A percentile compares a stretch with the other conserved stretches of the same genome.
These are phyloP conservation scores for Azemiops feae DNA, from an alignment of 2,113 vertebrate genomes.

Conservation along the genomic window DNA sequence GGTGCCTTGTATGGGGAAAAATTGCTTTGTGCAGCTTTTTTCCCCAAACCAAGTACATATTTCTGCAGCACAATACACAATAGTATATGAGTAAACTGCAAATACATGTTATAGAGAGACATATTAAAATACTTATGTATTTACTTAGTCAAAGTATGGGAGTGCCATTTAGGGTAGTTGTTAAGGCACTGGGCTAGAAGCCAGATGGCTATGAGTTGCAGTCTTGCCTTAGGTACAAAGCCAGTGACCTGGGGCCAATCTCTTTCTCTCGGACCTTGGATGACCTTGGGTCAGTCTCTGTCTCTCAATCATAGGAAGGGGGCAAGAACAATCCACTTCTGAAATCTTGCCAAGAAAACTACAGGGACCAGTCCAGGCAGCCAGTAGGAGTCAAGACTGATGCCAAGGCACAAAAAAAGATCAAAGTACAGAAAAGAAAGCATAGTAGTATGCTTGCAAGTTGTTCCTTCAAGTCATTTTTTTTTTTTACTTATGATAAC, in stretches of 20 bases:
- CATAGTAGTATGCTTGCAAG: neutral
- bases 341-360: neutral
- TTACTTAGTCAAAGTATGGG: neutral
- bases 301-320: neutral
- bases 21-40: neutral
- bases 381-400: neutral
- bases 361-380: neutral
- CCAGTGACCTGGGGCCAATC: neutral
- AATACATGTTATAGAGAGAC: neutral
- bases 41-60: neutral
- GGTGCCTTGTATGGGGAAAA: neutral
- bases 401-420: neutral
- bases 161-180: neutral
- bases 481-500: neutral
- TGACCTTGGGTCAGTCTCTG: neutral
- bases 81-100: neutral
- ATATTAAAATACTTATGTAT: neutral
- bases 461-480: neutral
- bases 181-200: neutral
- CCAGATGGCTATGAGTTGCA: neutral
- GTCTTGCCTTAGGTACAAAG: neutral
- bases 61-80: neutral
- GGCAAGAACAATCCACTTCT: neutral
- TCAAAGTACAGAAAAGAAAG: neutral
- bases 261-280: neutral